These are phyloP conservation scores for Rhinichthys osculus DNA, from an alignment of 2,797 vertebrate genomes.

Conservation along the genomic window DNA sequence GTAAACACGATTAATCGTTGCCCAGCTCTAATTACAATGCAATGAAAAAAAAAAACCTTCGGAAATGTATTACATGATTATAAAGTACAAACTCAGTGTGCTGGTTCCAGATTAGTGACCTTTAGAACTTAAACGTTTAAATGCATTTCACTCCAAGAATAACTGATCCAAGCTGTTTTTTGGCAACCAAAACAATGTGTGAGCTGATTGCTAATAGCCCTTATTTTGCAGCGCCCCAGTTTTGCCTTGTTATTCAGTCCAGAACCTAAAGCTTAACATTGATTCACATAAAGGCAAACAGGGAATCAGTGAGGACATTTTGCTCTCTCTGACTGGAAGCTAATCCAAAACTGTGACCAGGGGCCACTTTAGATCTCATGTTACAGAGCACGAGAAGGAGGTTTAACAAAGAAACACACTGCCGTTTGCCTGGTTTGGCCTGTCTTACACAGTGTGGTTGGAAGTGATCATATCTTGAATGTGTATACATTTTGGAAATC, in stretches of 20 bases:
- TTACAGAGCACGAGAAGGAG: slow-evolving; percentile 30
- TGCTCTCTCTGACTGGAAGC: background rate
- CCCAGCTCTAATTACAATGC: too few relatives aligned
- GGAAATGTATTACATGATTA: background rate
- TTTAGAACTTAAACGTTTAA: background rate
- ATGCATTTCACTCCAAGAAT: background rate
- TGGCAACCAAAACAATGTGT: slow-evolving; percentile 32
- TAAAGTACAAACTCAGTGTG: background rate
- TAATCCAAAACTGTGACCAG: background rate
- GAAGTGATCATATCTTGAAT: background rate
- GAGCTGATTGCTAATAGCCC: slow-evolving; percentile 32
- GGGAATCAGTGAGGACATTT: background rate
- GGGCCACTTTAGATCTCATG: slow-evolving; percentile 17
- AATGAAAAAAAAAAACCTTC: background rate
- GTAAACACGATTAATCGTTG: too few relatives aligned
- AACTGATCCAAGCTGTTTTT: slow-evolving; percentile 3
- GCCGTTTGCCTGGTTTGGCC: background rate
- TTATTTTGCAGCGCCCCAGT: slow-evolving; percentile 15
- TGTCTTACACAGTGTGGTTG: background rate
- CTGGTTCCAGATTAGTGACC: background rate
- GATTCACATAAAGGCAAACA: background rate
- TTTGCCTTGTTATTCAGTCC: slow-evolving; percentile 3
- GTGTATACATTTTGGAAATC: slow-evolving; percentile 3
- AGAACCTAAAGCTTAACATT: slow-evolving; percentile 1
- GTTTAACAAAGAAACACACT: background rate